Evolutionary conservation across 2,797 vertebrate genomes (phyloP).

Genomic region (Kryptopterus vitreolus): DNA sequence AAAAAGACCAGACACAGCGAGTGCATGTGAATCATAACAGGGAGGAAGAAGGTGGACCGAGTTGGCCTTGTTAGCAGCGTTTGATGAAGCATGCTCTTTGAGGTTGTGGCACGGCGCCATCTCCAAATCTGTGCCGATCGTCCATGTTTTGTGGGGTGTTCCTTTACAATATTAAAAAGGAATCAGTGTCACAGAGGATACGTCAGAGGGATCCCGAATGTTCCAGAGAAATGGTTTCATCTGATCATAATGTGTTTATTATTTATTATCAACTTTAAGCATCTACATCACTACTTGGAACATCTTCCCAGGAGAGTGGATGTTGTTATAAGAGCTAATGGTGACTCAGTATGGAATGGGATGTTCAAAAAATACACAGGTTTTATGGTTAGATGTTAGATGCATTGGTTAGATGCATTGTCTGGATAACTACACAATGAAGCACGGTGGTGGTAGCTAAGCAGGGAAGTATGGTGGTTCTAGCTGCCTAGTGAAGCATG

Average conservation of each 20-base stretch:
- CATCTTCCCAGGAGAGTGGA: background rate
- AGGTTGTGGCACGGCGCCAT: background rate
- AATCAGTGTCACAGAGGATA: background rate
- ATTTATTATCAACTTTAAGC: background rate
- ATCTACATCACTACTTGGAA: background rate
- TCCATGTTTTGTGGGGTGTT: slow-evolving; percentile 19
- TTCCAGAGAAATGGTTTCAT: slow-evolving; percentile 11
- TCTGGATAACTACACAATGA: too few relatives aligned
- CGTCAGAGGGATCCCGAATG: background rate
- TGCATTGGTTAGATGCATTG: too few relatives aligned
- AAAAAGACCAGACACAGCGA: too few relatives aligned
- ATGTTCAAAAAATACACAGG: background rate
- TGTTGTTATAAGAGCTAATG: background rate
- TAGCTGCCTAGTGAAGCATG: too few relatives aligned
- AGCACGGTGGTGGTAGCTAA: too few relatives aligned
- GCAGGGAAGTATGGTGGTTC: too few relatives aligned
- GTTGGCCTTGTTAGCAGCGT: slow-evolving; percentile 36
- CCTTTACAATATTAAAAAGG: slow-evolving; percentile 1
- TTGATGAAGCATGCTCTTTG: slow-evolving; percentile 19
- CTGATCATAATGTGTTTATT: background rate
- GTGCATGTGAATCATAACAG: background rate
- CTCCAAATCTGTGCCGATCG: slow-evolving; percentile 29
- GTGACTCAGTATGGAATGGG: background rate
- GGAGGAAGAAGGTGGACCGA: background rate
- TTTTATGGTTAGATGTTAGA: background rate